Evolutionary conservation across 2,888 invertebrate species (phyloP).

Genomic region (Spatulosminthurus flaviceps): DNA sequence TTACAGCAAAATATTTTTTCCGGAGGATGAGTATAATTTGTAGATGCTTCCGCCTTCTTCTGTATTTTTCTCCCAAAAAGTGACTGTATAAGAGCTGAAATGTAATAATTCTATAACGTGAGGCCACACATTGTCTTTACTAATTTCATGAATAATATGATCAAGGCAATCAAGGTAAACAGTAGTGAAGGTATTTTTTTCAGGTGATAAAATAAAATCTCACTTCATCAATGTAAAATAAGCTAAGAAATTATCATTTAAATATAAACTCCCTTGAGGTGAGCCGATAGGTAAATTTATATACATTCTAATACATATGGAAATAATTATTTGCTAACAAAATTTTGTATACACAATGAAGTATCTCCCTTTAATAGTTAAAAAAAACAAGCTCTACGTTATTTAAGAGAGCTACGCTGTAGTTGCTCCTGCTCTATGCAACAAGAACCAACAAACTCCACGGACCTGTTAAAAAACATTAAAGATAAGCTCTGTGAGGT

Average conservation of each 20-base stretch:
- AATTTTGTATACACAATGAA: background rate
- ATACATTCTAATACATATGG: background rate
- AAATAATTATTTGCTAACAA: background rate
- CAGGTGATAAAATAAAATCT: background rate
- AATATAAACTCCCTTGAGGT: background rate
- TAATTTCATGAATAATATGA: background rate
- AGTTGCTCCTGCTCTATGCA: background rate
- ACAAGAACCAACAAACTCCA: background rate
- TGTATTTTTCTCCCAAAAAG: background rate
- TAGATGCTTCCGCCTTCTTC: background rate
- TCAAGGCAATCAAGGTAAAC: slow-evolving; percentile 23
- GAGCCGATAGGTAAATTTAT: background rate
- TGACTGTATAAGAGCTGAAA: background rate
- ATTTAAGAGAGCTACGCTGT: background rate
- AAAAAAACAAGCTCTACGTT: too few species aligned
- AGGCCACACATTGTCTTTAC: background rate
- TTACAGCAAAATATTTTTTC: too few species aligned
- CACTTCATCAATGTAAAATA: slow-evolving; percentile 22
- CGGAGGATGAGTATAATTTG: background rate
- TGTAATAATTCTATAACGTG: background rate
- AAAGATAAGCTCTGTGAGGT: slow-evolving; percentile 26
- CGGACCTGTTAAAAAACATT: slow-evolving; percentile 2
- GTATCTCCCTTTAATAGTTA: background rate
- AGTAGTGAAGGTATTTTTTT: background rate
- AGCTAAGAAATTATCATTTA: background rate